These are phyloP conservation scores for Cantharis lateralis DNA, from an alignment of 2,888 invertebrate species.

Conservation along the genomic window DNA sequence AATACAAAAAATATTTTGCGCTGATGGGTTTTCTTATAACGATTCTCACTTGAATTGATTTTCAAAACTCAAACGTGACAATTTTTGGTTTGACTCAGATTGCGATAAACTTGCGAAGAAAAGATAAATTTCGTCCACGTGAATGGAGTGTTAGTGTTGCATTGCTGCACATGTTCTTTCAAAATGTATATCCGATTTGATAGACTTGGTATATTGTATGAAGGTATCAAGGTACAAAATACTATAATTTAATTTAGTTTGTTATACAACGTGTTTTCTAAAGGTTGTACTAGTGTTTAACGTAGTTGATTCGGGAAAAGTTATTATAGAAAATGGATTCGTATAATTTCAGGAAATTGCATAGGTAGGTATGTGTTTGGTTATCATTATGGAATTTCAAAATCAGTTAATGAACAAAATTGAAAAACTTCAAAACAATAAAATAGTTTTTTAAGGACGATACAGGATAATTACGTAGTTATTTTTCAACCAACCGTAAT, in stretches of 20 bases:
- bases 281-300: background rate
- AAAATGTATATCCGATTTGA: background rate
- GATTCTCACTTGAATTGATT: background rate
- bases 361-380: background rate
- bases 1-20: too few relatives aligned
- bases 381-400: too few relatives aligned
- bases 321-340: background rate
- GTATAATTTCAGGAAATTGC: background rate
- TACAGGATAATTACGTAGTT: background rate
- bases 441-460: too few relatives aligned
- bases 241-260: background rate
- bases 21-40: background rate
- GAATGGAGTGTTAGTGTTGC: background rate
- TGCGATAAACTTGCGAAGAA: background rate
- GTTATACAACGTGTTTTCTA: background rate
- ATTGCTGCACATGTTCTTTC: background rate
- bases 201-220: background rate
- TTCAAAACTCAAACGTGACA: background rate
- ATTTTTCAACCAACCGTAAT: background rate
- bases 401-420: too few relatives aligned
- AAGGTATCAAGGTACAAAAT: background rate
- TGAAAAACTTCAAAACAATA: too few relatives aligned
- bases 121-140: background rate
- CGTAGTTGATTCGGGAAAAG: background rate
- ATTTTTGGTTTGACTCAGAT: background rate